Conservation (phyloP, 2,888 invertebrate genomes). For the Lucinisca nassula region DNA sequence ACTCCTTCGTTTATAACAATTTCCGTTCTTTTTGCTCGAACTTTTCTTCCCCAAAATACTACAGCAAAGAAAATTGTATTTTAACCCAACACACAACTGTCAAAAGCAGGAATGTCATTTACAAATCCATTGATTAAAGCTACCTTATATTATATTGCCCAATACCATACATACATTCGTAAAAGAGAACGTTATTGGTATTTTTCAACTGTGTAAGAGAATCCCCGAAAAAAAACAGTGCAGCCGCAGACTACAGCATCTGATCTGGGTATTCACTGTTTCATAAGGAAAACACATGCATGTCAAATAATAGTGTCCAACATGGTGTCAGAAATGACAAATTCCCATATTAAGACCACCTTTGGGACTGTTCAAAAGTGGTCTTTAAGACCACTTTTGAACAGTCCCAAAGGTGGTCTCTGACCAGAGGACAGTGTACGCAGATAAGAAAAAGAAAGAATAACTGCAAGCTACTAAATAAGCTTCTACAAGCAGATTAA, state of each 20-base stretch:
- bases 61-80: background rate
- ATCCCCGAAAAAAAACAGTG: background rate
- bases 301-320: background rate
- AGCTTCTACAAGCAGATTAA: too few species aligned
- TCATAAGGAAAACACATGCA: background rate
- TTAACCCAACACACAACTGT: slow-evolving; percentile 1
- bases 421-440: background rate
- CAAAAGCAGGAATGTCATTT: background rate
- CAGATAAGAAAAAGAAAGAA: background rate
- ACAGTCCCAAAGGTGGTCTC: too few species aligned
- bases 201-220: background rate
- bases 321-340: too few species aligned
- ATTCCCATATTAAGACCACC: too few species aligned
- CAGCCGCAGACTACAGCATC: too few species aligned
- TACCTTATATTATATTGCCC: background rate
- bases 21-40: background rate
- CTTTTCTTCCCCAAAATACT: too few species aligned
- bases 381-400: too few species aligned
- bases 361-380: too few species aligned
- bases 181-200: background rate
- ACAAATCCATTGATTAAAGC: slow-evolving; percentile 14
- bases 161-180: background rate
- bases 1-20: background rate
- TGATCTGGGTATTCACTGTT: too few species aligned
- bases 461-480: too few species aligned